phyloP scores from a whole-genome alignment of 1,140 invertebrate genomes.

The Theocolax elegans region DNA sequence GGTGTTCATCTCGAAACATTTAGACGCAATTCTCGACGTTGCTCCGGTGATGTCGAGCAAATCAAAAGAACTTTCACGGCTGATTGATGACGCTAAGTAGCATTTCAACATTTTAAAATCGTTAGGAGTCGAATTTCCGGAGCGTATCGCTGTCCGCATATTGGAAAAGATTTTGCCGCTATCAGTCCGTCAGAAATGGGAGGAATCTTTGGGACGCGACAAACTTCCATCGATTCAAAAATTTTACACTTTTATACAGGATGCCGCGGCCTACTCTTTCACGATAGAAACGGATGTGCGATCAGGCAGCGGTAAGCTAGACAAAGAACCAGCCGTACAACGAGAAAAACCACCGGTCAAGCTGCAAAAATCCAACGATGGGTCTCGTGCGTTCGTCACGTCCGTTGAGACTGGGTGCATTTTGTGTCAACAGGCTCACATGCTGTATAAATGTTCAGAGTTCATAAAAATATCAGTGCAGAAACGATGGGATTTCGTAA shows the following conservation, averaged over 20 bases:
- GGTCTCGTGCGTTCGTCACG: background rate
- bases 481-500: background rate
- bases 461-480: background rate
- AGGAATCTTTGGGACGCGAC: background rate
- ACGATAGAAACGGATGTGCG: background rate
- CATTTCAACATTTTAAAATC: background rate
- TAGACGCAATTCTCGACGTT: conserved; percentile 33
- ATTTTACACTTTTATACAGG: background rate
- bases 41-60: background rate
- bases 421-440: background rate
- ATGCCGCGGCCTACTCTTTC: background rate
- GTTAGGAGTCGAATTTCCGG: background rate
- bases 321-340: background rate
- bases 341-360: background rate
- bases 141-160: background rate
- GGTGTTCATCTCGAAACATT: conserved; percentile 40
- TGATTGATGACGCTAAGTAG: background rate
- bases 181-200: background rate
- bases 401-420: background rate
- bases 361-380: background rate
- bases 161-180: background rate
- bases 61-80: background rate
- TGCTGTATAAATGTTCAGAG: background rate
- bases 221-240: background rate
- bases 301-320: background rate